A percentile compares a stretch with the other conserved stretches of the same genome.
These are phyloP conservation scores for Heliconius sara DNA, from an alignment of 2,888 invertebrate species.

Conservation along the genomic window DNA sequence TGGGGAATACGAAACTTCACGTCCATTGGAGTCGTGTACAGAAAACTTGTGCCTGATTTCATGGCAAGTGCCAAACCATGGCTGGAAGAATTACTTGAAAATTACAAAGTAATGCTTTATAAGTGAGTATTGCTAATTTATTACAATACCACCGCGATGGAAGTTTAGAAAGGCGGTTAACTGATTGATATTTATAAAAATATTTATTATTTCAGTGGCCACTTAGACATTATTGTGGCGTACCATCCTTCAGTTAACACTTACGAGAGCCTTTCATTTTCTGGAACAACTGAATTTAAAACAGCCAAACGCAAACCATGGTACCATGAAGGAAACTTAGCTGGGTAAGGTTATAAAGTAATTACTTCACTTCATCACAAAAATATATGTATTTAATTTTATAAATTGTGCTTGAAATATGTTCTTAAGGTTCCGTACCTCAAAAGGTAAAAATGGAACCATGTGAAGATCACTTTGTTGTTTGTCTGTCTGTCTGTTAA, in stretches of 20 bases:
- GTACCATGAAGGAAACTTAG: constrained; percentile 75
- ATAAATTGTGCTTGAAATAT: no score
- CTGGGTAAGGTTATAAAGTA: constrained; percentile 68
- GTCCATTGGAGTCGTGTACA: constrained; percentile 79
- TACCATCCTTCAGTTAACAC: constrained; percentile 85
- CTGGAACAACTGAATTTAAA: constrained; percentile 77
- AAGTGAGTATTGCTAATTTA: constrained; percentile 73
- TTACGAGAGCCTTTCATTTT: constrained; percentile 69
- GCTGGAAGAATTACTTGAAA: constrained; percentile 81
- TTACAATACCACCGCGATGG: background rate
- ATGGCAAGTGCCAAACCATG: constrained; percentile 84
- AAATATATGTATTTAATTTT: no score
- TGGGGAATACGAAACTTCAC: constrained; percentile 81
- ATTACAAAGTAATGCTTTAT: constrained; percentile 84
- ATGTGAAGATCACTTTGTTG: no score
- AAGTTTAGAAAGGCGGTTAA: no score
- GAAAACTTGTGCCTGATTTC: constrained; percentile 80
- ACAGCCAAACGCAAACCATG: constrained; percentile 71
- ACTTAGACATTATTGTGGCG: constrained; percentile 86
- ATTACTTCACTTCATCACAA: no score
- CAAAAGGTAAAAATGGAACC: no score
- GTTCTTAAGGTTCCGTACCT: background rate
- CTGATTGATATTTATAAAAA: background rate
- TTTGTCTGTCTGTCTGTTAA: no score
- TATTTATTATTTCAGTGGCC: constrained; percentile 66